Percentiles rank a stretch among this genome's conserved stretches.
Conservation (phyloP, 2,113 vertebrate species). For the Zootoca vivipara region DNA sequence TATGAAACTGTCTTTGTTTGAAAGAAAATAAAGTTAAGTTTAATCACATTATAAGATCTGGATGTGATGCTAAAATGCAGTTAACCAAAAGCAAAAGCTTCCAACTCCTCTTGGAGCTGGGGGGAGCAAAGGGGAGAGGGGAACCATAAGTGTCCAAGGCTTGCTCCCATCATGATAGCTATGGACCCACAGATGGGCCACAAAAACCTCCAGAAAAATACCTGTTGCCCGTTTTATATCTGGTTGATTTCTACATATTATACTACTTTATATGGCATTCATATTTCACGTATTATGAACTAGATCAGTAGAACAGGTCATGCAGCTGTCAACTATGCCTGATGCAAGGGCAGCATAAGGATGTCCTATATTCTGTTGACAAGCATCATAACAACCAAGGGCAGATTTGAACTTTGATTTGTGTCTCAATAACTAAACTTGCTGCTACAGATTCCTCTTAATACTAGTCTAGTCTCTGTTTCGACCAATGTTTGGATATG, state of each 20-base stretch:
- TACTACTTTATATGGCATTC: background rate
- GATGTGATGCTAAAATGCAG: background rate
- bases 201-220: background rate
- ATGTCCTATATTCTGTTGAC: rapidly evolving
- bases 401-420: constrained; percentile 32
- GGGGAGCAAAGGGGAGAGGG: background rate
- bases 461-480: rapidly evolving
- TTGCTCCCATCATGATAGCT: background rate
- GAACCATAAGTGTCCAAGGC: background rate
- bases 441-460: background rate
- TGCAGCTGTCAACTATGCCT: background rate
- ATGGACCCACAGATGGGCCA: background rate
- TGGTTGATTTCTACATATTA: background rate
- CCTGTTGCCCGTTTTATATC: background rate
- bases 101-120: background rate
- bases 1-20: background rate
- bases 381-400: constrained; percentile 23
- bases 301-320: rapidly evolving
- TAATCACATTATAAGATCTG: background rate
- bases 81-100: background rate
- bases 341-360: background rate
- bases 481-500: background rate
- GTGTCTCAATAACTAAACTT: constrained; percentile 2
- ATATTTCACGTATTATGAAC: constrained; percentile 1
- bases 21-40: background rate